Percentiles rank a stretch among this genome's conserved stretches.
These are phyloP conservation scores for Protonemura montana DNA, from an alignment of 2,888 invertebrate species.

Conservation along the genomic window DNA sequence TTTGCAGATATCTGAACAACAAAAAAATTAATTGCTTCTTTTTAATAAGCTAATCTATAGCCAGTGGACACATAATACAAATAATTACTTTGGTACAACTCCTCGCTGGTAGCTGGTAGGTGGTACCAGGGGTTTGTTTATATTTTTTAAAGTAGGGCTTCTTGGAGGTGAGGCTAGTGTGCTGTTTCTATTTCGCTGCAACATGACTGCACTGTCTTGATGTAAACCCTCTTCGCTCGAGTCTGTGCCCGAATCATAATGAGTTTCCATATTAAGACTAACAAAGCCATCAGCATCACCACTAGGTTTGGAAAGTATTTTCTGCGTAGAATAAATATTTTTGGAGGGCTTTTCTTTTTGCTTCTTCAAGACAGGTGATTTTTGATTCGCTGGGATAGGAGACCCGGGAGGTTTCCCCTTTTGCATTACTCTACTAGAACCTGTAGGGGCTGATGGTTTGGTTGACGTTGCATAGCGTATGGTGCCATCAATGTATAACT, in stretches of 20 bases:
- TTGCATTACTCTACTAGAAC: background rate
- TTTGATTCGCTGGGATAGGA: background rate
- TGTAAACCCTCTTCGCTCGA: background rate
- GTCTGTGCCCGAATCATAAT: background rate
- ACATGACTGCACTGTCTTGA: background rate
- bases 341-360: background rate
- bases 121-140: constrained; percentile 59
- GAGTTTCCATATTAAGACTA: constrained; percentile 51
- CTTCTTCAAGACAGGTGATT: background rate
- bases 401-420: background rate
- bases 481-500: constrained; percentile 55
- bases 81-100: constrained; percentile 57
- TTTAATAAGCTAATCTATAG: background rate
- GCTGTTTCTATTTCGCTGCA: background rate
- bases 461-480: constrained; percentile 49
- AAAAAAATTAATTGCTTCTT: constrained; percentile 1
- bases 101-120: constrained; percentile 64
- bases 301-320: background rate
- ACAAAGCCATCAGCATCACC: constrained; percentile 51
- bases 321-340: background rate
- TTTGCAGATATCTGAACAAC: constrained; percentile 68
- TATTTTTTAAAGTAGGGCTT: constrained; percentile 49
- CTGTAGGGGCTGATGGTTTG: background rate
- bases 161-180: background rate
- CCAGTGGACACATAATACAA: background rate